phyloP scores from a whole-genome alignment of 2,113 vertebrate species.

The Polypterus senegalus region DNA sequence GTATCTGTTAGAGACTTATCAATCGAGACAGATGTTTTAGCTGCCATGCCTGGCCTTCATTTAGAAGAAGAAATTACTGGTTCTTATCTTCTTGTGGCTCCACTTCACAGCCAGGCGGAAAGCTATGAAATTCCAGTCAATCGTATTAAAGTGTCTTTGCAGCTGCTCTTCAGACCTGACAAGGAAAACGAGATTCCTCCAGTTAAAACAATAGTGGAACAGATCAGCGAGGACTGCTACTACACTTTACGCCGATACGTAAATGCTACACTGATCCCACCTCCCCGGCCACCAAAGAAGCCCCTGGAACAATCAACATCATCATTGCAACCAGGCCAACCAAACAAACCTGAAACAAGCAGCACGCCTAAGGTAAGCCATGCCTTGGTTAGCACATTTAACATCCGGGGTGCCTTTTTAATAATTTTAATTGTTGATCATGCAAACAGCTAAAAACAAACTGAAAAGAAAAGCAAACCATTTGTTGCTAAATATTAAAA shows the following conservation, averaged over 20 bases:
- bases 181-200: slow-evolving; percentile 2
- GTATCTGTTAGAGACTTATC: slow-evolving; percentile 65
- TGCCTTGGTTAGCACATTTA: slow-evolving; percentile 7
- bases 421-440: too few relatives aligned
- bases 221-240: slow-evolving; percentile 60
- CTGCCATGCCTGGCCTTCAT: slow-evolving; percentile 42
- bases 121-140: slow-evolving; percentile 60
- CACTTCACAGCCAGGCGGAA: slow-evolving; percentile 31
- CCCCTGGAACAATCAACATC: slow-evolving; percentile 24
- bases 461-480: too few relatives aligned
- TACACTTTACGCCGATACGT: slow-evolving; percentile 63
- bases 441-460: too few relatives aligned
- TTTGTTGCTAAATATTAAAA: too few relatives aligned
- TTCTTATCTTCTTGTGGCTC: slow-evolving; percentile 57
- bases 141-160: slow-evolving; percentile 45
- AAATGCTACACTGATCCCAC: slow-evolving; percentile 43
- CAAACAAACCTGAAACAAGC: slow-evolving; percentile 4
- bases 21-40: slow-evolving; percentile 57
- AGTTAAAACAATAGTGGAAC: slow-evolving; percentile 44
- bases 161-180: slow-evolving; percentile 32
- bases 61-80: slow-evolving; percentile 71
- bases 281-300: slow-evolving; percentile 68
- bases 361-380: slow-evolving; percentile 20
- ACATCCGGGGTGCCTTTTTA: slow-evolving; percentile 7
- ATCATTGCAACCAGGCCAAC: slow-evolving; percentile 8